Evolutionary conservation across 1,140 invertebrate genomes (phyloP), one percentile per base, ranked within the genome.

Genomic region (Paraescarpia echinospica): DNA sequence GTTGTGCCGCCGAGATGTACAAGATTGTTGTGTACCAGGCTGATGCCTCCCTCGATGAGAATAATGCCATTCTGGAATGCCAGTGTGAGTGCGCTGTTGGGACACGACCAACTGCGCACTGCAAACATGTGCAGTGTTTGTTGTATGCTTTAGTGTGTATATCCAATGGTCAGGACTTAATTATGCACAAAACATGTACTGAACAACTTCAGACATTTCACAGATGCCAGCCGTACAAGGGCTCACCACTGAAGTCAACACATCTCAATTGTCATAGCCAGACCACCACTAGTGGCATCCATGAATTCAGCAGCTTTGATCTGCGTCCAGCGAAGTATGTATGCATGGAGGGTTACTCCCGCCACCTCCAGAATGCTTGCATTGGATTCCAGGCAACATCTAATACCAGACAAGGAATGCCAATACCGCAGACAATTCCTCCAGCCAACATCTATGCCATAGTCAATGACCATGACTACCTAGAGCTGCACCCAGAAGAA

Each of bases 391-490:
- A 89, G 89, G 89, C 89, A 33, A 89, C 89, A 12, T 89, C 34
- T 89, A 33, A 1, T 34, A 89, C 34, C n/a, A 89, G 89, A 89
- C 89, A 89, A 31, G 9, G 1, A 89, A 89, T 89, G 89, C 27
- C 89, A 89, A 34, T 89, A 89, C 89, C 31, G 27, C 89, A 89
- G 0, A 89, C 89, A 89, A 89, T 89, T 89, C 89, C 89, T 89
- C 89, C 89, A 89, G 89, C 89, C 1, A 89, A 89, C 34, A 89
- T 89, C 89, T 89, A 89, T 89, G 89, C 5, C 34, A 89, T 89
- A 33, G 89, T 89, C 89, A 89, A 89, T 89, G 89, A 89, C 34
- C 89, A 89, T 89, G 89, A 89, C 27, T 89, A 89, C 34, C 89
- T 89, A 89, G 89, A 33, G 5, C 89, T 33, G 34, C 89, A 89